These are phyloP conservation scores for Kradibia gibbosae DNA, from an alignment of 1,140 invertebrate species.

Conservation along the genomic window DNA sequence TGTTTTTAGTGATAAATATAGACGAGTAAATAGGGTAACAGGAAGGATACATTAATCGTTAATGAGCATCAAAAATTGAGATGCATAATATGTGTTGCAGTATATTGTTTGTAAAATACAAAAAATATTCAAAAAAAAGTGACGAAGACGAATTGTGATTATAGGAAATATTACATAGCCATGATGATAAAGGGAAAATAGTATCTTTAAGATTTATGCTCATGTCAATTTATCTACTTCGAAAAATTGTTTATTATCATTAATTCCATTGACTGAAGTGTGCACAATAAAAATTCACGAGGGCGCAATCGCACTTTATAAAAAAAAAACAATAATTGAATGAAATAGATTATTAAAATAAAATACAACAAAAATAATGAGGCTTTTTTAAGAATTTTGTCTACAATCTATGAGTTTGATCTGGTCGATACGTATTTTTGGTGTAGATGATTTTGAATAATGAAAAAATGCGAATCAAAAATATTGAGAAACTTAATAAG, in stretches of 20 bases:
- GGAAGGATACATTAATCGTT: constrained; percentile 1
- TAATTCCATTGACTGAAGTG: constrained; percentile 9
- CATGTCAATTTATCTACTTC: constrained; percentile 47
- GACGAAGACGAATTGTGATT: constrained; percentile 32
- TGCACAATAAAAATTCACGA: constrained; percentile 2
- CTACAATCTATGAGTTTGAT: constrained; percentile 5
- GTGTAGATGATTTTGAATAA: constrained; percentile 13
- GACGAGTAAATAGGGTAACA: background rate
- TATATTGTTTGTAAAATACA: constrained; percentile 50
- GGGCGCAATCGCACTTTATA: constrained; percentile 32
- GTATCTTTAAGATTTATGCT: constrained; percentile 24
- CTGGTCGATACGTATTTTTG: constrained; percentile 9
- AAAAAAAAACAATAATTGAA: background rate
- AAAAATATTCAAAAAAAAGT: constrained; percentile 27
- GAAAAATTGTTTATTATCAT: background rate
- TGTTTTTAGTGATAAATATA: constrained; percentile 20
- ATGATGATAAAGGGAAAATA: constrained; percentile 25
- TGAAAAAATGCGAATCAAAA: background rate
- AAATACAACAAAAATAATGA: background rate
- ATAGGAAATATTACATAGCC: constrained; percentile 21
- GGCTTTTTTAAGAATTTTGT: constrained; percentile 11
- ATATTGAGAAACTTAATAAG: constrained; percentile 6
- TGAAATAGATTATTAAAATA: background rate
- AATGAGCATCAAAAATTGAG: background rate
- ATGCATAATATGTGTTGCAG: constrained; percentile 20